These are phyloP conservation scores for Drosophila willistoni DNA, from an alignment of 1,140 invertebrate genomes.

Conservation along the genomic window DNA sequence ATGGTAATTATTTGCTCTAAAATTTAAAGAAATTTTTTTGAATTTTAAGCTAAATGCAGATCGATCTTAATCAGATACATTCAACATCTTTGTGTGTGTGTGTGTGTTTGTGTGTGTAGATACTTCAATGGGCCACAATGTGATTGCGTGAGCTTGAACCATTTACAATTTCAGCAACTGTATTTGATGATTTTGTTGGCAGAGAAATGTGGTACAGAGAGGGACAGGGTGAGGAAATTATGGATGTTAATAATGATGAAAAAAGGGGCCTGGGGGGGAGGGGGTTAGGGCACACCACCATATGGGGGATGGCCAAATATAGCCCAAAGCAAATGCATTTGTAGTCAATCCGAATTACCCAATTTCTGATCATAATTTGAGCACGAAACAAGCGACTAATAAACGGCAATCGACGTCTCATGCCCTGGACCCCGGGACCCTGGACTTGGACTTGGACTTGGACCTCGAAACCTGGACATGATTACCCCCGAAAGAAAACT, in stretches of 20 bases:
- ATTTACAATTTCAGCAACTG: slow-evolving; percentile 7
- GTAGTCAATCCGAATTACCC: not conserved
- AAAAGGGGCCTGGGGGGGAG: not conserved
- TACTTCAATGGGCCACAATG: not conserved
- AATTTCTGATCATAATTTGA: slow-evolving; percentile 53
- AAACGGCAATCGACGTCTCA: slow-evolving; percentile 44
- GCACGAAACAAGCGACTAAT: slow-evolving; percentile 57
- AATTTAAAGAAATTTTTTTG: no score
- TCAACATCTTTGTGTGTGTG: not conserved
- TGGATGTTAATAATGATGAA: not conserved
- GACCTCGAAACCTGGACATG: not conserved
- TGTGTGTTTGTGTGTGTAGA: no score
- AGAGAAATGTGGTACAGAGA: not conserved
- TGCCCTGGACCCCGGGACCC: not conserved
- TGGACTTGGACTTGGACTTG: not conserved
- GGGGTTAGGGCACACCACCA: not conserved
- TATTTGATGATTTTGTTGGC: not conserved
- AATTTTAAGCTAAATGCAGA: not conserved
- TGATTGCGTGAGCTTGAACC: not conserved
- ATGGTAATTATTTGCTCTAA: no score
- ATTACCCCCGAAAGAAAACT: not conserved
- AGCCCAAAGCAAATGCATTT: slow-evolving; percentile 2
- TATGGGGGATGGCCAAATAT: not conserved
- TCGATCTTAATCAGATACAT: not conserved
- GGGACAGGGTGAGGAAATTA: not conserved